A percentile compares a stretch with the other conserved stretches of the same genome.
phyloP scores from a whole-genome alignment of 1,140 invertebrate species.

The Bombus picipes region DNA sequence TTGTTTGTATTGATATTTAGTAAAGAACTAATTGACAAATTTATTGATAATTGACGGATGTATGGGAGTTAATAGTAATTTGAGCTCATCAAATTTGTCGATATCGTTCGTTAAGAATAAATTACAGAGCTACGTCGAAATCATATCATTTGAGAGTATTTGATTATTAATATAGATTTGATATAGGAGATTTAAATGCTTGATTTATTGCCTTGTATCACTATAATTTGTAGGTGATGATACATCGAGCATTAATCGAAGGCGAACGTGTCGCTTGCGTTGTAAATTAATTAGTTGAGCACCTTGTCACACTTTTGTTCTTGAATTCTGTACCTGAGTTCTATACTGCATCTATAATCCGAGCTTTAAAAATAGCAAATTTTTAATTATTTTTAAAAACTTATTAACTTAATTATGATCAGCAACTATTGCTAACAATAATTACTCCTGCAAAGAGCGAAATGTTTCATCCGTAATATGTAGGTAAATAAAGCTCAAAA shows the following conservation, averaged over 20 bases:
- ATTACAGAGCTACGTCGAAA: too few species aligned
- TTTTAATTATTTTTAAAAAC: neutral
- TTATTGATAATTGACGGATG: neutral
- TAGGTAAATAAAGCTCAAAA: neutral
- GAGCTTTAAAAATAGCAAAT: neutral
- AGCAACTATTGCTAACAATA: neutral
- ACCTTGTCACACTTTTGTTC: slow-evolving; percentile 42
- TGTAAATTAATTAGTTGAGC: slow-evolving; percentile 34
- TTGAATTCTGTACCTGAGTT: neutral
- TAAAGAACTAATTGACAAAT: too few species aligned
- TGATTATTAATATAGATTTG: neutral
- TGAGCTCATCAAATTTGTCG: neutral
- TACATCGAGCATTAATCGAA: neutral
- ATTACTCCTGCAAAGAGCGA: neutral
- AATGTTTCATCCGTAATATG: neutral
- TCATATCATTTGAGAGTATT: neutral
- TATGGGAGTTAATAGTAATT: neutral
- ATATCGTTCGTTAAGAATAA: neutral
- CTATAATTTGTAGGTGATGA: neutral
- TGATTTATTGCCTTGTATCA: too few species aligned
- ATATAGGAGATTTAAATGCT: neutral
- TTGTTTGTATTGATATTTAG: neutral
- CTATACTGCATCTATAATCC: too few species aligned
- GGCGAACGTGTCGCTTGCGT: neutral
- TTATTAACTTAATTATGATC: neutral